Evolutionary conservation across 92 coral and sea anemone species (phyloP), one percentile per base, ranked within the genome.

Genomic region (Isaurus tuberculatus): DNA sequence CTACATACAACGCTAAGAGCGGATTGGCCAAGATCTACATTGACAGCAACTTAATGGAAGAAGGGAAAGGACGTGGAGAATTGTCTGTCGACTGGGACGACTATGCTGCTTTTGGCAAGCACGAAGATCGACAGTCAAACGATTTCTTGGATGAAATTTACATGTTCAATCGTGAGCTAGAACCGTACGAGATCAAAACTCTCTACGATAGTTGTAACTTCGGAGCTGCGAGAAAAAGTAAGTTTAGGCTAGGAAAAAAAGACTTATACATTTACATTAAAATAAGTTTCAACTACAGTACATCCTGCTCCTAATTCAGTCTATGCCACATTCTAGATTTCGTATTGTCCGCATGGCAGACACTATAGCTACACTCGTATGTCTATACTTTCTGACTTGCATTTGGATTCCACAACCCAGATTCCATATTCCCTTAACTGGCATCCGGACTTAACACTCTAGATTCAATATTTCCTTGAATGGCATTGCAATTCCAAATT

Each of bases 41-140:
- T 70, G 93, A 96, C 42, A 93, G 99, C 36, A 91, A 90, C 75
- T 70, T 96, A 20, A 93, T 91, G 84, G 90, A 94, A 77, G 88
- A 92, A 58, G 95, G 90, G 36, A 68, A 83, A 23, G 99, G 97
- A 13, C 64, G 79, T 34, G 98, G 95, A 0, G 73, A 81, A 9
- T 79, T 96, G 64, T 96, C 99, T 11, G 97, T 90, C 65, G 99
- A 96, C 91, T 96, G 99, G 99, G 99, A 96, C 81, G 91, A 95
- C 70, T 91, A 90, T 29, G 99, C 99, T 7, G 97, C 92, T 1
- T 96, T 96, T 87, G 99, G 99, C 5, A 83, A 87, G 73, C 98
- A 96, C 88, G 86, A 84, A n/a, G 94, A 98, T 29, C 72, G 65
- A 19, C 91, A 85, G 79, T 82, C 90, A 25, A 37, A 86, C 14